These are phyloP conservation scores for Ibycter americanus DNA, from an alignment of 2,797 vertebrate species.

Conservation along the genomic window DNA sequence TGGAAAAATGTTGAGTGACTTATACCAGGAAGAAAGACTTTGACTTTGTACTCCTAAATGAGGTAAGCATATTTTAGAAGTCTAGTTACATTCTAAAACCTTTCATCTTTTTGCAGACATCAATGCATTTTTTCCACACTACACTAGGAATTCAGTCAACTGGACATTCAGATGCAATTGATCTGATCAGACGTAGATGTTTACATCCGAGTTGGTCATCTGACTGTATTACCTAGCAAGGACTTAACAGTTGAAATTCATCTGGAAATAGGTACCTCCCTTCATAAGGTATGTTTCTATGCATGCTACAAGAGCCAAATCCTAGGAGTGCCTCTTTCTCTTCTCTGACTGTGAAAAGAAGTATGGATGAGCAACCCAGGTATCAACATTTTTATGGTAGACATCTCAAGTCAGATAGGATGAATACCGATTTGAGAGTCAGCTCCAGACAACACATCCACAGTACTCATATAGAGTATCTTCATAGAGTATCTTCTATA, in stretches of 20 bases:
- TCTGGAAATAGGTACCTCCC: background rate
- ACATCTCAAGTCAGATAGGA: background rate
- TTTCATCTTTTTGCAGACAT: background rate
- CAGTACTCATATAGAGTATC: fast-evolving
- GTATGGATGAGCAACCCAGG: background rate
- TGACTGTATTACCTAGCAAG: background rate
- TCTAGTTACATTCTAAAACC: background rate
- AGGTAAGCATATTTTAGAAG: background rate
- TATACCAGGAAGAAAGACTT: background rate
- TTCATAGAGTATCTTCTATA: no score
- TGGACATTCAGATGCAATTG: background rate
- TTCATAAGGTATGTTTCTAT: background rate
- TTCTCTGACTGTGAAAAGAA: background rate
- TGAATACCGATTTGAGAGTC: background rate
- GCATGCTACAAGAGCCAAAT: background rate
- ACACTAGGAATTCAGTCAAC: background rate
- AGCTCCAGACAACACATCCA: background rate
- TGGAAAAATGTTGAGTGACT: background rate
- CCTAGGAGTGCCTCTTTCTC: background rate
- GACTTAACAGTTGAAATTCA: background rate
- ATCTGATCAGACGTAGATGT: background rate
- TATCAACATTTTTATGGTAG: background rate
- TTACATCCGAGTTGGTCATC: background rate
- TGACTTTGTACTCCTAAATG: background rate
- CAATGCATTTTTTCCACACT: background rate